These are phyloP conservation scores for Hipparchia sbordonii DNA, from an alignment of 2,888 invertebrate genomes.

Conservation along the genomic window DNA sequence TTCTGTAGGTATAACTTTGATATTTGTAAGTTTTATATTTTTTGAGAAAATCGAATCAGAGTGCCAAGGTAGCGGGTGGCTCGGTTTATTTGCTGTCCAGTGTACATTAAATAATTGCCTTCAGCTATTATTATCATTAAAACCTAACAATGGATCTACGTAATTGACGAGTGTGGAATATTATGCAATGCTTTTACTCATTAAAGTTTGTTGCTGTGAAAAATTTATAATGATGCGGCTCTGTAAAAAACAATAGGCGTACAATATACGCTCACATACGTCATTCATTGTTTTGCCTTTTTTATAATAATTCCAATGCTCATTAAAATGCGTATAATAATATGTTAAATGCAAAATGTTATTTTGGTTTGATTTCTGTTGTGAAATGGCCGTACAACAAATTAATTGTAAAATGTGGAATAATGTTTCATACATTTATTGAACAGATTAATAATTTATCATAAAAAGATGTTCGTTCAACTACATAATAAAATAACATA, in stretches of 20 bases:
- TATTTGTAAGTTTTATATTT: no score
- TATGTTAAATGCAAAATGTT: conserved; percentile 13
- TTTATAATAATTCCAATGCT: conserved; percentile 69
- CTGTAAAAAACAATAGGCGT: conserved; percentile 62
- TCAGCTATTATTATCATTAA: conserved; percentile 27
- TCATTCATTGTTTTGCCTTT: conserved; percentile 66
- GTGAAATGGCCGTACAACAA: neutral
- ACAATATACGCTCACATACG: conserved; percentile 70
- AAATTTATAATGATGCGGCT: conserved; percentile 68
- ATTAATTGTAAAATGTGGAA: neutral
- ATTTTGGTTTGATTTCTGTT: conserved; percentile 16
- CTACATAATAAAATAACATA: neutral
- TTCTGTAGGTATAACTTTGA: no score
- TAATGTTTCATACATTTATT: conserved; percentile 17
- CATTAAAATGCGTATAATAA: conserved; percentile 60
- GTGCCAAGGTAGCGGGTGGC: no score
- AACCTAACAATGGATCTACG: conserved; percentile 29
- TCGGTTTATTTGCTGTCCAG: no score
- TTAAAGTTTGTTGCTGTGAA: conserved; percentile 67
- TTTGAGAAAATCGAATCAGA: no score
- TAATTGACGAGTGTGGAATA: conserved; percentile 35
- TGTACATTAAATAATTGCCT: conserved; percentile 9
- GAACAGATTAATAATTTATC: conserved; percentile 20
- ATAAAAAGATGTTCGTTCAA: conserved; percentile 48
- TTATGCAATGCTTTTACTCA: conserved; percentile 53